phyloP scores from a whole-genome alignment of 2,888 invertebrate genomes.

The Caradrina clavipalpis region DNA sequence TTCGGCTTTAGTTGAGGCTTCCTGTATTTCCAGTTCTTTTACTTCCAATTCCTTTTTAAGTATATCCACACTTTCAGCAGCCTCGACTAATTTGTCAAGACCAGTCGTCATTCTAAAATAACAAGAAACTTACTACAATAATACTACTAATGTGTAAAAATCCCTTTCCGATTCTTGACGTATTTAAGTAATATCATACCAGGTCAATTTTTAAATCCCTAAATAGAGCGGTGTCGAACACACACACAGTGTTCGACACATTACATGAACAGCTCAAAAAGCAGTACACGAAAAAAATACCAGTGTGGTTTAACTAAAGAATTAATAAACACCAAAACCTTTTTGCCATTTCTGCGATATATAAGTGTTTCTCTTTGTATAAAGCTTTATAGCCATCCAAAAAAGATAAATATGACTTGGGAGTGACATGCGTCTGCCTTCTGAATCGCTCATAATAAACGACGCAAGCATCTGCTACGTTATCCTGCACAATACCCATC shows the following conservation, averaged over 20 bases:
- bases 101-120: slow-evolving; percentile 95
- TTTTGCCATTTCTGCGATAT: slow-evolving; percentile 93
- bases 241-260: too few species aligned
- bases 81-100: slow-evolving; percentile 96
- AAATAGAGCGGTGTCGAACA: too few species aligned
- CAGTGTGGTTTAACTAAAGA: not conserved
- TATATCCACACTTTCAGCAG: slow-evolving; percentile 95
- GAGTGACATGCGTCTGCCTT: slow-evolving; percentile 96
- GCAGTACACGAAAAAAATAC: too few species aligned
- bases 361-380: slow-evolving; percentile 93
- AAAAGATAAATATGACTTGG: slow-evolving; percentile 97
- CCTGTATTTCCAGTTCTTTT: slow-evolving; percentile 95
- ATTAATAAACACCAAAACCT: slow-evolving; percentile 69
- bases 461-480: slow-evolving; percentile 93
- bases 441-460: slow-evolving; percentile 95
- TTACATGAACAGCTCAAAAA: not conserved
- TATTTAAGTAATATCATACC: too few species aligned
- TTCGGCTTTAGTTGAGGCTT: slow-evolving; percentile 95
- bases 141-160: too few species aligned
- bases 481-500: slow-evolving; percentile 96
- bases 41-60: slow-evolving; percentile 95
- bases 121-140: not conserved
- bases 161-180: too few species aligned
- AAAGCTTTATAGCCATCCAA: slow-evolving; percentile 95
- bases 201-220: too few species aligned